Evolutionary conservation across 2,888 invertebrate species (phyloP), one percentile per base, ranked within the genome.

Genomic region (Phyto melanocephala): DNA sequence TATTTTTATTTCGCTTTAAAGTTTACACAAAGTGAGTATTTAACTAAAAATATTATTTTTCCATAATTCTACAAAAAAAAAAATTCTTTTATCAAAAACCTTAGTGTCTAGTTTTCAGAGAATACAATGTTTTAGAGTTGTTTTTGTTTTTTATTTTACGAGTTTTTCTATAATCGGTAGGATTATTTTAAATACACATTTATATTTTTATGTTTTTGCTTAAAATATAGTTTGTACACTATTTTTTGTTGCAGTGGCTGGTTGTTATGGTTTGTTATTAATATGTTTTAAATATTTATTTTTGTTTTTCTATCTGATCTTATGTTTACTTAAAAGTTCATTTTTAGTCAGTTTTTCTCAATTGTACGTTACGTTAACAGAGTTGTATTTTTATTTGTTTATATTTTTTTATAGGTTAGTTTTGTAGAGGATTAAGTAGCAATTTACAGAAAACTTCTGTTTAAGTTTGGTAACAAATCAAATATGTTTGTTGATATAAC

Each of bases 351-450:
- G 40, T 71, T 24, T 47, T n/a, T n/a, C n/a, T n/a, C 6, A 28
- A 40, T 65, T 80, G 80, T 80, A 80, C 76, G 75, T 82, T 82
- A 80, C 84, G 86, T 86, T 81, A 86, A 86, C 85, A 86, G 87
- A 88, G 87, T 87, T 87, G 84, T 86, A 85, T 87, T 88, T 87
- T 88, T 88, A 85, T 86, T 22, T 10, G 10, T 40, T 10, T 1
- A n/a, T n/a, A n/a, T n/a, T n/a, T n/a, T n/a, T n/a, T n/a, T n/a
- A n/a, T n/a, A n/a, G n/a, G n/a, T n/a, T n/a, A n/a, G n/a, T n/a
- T n/a, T n/a, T n/a, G n/a, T n/a, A n/a, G n/a, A n/a, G n/a, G n/a
- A n/a, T n/a, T n/a, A n/a, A n/a, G n/a, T n/a, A n/a, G n/a, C n/a
- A n/a, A n/a, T n/a, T n/a, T n/a, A n/a, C n/a, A n/a, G n/a, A n/a